Evolutionary conservation across 2,888 invertebrate species (phyloP), one percentile per base, ranked within the genome.

Genomic region (Ametastegia equiseti): DNA sequence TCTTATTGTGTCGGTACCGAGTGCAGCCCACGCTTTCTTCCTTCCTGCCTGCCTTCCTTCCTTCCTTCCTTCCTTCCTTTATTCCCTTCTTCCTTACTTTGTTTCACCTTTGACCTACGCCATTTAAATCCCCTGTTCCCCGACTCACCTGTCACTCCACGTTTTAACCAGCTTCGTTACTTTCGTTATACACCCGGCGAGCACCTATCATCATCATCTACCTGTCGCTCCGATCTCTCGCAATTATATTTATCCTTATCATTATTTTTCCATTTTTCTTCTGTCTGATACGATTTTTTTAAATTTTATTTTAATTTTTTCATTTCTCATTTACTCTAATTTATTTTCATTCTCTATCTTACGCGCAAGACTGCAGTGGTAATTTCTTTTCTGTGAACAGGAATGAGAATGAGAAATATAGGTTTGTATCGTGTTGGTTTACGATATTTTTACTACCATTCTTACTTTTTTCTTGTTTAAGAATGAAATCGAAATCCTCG

Each of bases 31-130:
- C 67, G 36, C 19, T 23, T 36, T 36, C 65, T 39, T 39, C 39
- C 67, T 23, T 39, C 67, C 36, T 39, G 15, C 65, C 60, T 30
- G 27, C 60, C 60, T 30, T 30, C 33, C 69, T 39, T 71, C 69
- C 69, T 23, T 71, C 45, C 27, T 47, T 27, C 45, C 71, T 45
- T 47, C 42, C 45, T 19, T 13, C 11, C 30, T 39, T 33, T 27
- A 13, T 36, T 5, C 45, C 30, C 69, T n/a, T 71, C 69, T 47
- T 45, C 15, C 47, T 47, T 54, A 50, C 54, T 75, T 54, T 33
- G 75, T 75, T 23, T 50, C 50, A 50, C 54, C 75, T 75, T 75
- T 75, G 50, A 75, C 75, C 75, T 75, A 33, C 75, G 15, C 5
- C 36, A 54, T 45, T 71, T 71, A 71, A 71, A 45, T 71, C 42